Evolutionary conservation across 2,113 vertebrate species (phyloP), one percentile per base, ranked within the genome.

Genomic region (Dinomys branickii): DNA sequence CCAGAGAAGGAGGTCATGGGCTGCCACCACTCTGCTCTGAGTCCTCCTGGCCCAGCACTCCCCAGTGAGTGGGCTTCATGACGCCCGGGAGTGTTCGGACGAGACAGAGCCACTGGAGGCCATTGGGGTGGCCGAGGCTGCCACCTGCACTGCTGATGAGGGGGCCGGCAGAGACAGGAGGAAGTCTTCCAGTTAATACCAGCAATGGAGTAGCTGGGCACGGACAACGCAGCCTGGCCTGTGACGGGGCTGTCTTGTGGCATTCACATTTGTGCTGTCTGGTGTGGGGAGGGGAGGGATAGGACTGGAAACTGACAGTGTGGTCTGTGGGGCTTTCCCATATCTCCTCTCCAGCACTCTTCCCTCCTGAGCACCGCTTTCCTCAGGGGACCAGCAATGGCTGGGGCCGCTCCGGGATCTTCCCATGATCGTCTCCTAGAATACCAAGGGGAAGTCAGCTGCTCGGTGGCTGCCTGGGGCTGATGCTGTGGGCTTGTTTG

Each of bases 181-280:
- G 91, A 61, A 50, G 16, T 73, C 1, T 86, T 78, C 73, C 50
- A 56, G 28, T 56, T 52, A 73, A 22, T 84, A 59, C 28, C 44
- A 44, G 50, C 5, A 50, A 50, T 35, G 20, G 11, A 63, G 85
- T 11, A 90, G 63, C 88, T 82, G 63, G 73, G 69, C 35, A 58
- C 78, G 89, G 80, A 78, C 71, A 78, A 88, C 8, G 35, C 22
- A 81, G 52, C 24, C 58, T 78, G 69, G 75, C 83, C 59, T 71
- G 35, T 67, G 82, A 50, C n/a, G 75, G 63, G 81, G 19, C n/a
- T 87, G 54, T 80, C n/a, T 96, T 88, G 35, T 91, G 65, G 12
- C 59, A 7, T 41, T 94, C 71, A 65, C 5, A 80, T 97, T 65
- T 92, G 83, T 86, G 88, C 38, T 61, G 56, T 92, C 84, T 73